Percentiles rank a stretch among this genome's conserved stretches.
Conservation (phyloP, 2,888 invertebrate genomes). For the Prenolepis imparis region DNA sequence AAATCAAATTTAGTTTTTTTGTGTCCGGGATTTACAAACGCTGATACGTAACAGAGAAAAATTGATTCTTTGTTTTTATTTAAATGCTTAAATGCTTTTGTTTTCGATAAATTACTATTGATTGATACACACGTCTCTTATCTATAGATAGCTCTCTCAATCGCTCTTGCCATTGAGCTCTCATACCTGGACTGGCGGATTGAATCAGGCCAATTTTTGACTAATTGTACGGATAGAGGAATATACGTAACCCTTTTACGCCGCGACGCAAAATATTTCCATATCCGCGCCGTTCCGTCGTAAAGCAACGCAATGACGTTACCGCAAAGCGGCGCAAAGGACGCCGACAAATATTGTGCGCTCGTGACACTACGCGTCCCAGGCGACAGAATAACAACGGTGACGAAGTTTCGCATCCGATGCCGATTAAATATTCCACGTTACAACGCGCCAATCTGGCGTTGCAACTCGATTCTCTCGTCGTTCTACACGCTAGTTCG, state of each 20-base stretch:
- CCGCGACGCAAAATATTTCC: conserved; percentile 21
- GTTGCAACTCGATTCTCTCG: conserved; percentile 48
- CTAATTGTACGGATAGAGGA: conserved; percentile 11
- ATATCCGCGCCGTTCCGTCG: conserved; percentile 3
- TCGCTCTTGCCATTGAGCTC: neutral
- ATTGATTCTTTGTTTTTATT: neutral
- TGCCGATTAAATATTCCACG: conserved; percentile 49
- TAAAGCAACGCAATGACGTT: conserved; percentile 19
- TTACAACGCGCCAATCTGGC: conserved; percentile 30
- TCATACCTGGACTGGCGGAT: neutral
- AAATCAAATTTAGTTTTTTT: neutral
- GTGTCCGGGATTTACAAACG: neutral
- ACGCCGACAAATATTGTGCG: conserved; percentile 19
- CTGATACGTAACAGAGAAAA: neutral
- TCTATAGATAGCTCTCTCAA: conserved; percentile 30
- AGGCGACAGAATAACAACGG: conserved; percentile 15
- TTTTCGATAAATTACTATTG: neutral
- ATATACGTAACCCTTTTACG: conserved; percentile 17
- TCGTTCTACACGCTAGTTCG: conserved; percentile 38
- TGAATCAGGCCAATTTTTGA: conserved; percentile 21
- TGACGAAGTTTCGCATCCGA: conserved; percentile 38
- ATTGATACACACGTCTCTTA: conserved; percentile 24
- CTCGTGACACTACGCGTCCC: conserved; percentile 6
- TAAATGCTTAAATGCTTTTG: conserved; percentile 11
- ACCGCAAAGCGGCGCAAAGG: conserved; percentile 21